phyloP scores from a whole-genome alignment of 1,140 invertebrate species.

The Pantala flavescens region DNA sequence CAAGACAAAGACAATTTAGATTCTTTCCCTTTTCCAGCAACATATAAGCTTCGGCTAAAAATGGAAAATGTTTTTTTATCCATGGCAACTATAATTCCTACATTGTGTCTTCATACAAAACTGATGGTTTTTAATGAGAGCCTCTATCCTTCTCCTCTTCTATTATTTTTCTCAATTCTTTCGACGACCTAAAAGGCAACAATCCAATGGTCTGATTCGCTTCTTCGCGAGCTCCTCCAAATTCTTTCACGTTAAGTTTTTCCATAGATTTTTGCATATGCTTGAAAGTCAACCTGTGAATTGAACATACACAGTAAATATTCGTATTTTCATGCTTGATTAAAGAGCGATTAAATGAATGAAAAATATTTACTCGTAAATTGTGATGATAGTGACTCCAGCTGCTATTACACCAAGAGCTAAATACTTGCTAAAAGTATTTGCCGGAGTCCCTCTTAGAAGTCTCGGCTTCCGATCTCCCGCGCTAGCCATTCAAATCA shows the following conservation, averaged over 20 bases:
- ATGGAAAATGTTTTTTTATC: neutral
- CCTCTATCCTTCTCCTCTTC: neutral
- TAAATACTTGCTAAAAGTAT: conserved; percentile 2
- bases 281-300: no score
- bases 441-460: conserved; percentile 7
- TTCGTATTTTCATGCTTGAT: no score
- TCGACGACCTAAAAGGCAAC: neutral
- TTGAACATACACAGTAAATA: no score
- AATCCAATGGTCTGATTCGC: neutral
- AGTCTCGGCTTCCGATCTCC: conserved; percentile 14
- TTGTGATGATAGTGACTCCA: neutral
- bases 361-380: conserved; percentile 13
- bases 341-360: neutral
- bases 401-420: conserved; percentile 12
- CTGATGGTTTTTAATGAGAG: neutral
- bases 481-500: neutral
- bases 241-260: no score
- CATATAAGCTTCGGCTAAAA: neutral
- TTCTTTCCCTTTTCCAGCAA: neutral
- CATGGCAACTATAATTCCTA: neutral
- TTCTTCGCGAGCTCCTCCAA: neutral
- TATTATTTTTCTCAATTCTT: neutral
- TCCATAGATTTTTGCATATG: no score
- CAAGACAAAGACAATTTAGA: neutral
- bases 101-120: neutral